A percentile compares a stretch with the other conserved stretches of the same genome.
Conservation (phyloP, 2,888 invertebrate species). For the Drosophila anomelani region DNA sequence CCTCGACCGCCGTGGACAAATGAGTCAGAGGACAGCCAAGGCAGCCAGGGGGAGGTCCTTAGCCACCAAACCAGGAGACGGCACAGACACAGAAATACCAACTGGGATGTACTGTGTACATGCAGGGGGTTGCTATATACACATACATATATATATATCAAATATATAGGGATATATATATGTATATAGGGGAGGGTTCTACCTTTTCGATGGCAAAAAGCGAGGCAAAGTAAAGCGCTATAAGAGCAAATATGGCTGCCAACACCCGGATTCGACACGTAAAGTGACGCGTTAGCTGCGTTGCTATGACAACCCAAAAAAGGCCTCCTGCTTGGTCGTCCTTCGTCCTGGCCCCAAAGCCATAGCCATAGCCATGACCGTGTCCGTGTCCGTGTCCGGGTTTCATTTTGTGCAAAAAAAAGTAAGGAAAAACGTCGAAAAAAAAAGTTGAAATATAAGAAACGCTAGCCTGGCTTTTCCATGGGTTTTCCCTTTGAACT, state of each 20-base stretch:
- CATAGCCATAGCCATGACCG: background rate
- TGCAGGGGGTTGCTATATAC: constrained; percentile 16
- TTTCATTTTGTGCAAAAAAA: constrained; percentile 7
- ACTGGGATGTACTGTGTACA: constrained; percentile 1
- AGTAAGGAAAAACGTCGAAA: no score
- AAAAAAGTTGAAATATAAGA: constrained; percentile 17
- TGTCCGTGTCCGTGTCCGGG: background rate
- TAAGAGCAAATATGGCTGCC: constrained; percentile 85
- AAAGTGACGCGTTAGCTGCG: constrained; percentile 84
- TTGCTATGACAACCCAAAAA: constrained; percentile 83
- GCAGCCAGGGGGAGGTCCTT: constrained; percentile 31
- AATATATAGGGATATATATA: no score
- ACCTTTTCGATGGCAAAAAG: constrained; percentile 53
- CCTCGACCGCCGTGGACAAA: constrained; percentile 7
- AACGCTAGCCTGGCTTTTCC: constrained; percentile 3
- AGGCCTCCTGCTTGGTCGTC: constrained; percentile 26
- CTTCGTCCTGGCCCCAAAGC: background rate
- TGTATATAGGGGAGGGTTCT: constrained; percentile 29
- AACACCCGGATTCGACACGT: constrained; percentile 85
- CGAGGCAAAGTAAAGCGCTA: constrained; percentile 79
- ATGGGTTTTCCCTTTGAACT: constrained; percentile 12
- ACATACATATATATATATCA: background rate
- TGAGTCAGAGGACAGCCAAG: constrained; percentile 18
- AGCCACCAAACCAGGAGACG: constrained; percentile 33
- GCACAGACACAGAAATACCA: constrained; percentile 12